phyloP scores from a whole-genome alignment of 2,888 invertebrate species.

The Acrobasis consociella region DNA sequence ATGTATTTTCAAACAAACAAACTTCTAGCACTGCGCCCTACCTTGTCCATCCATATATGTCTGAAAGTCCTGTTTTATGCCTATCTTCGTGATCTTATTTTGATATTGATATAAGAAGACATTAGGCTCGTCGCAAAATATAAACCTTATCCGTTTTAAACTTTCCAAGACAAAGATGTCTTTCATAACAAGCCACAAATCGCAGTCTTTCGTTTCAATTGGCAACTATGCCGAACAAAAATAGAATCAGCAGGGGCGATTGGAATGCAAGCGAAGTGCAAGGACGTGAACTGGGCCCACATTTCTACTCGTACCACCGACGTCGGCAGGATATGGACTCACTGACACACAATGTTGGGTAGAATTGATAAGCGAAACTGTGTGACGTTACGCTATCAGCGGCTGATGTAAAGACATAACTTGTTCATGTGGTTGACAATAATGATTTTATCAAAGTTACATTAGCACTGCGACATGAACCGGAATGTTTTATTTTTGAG shows the following conservation, averaged over 20 bases:
- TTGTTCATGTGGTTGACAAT: not conserved
- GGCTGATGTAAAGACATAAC: not conserved
- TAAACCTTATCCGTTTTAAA: not conserved
- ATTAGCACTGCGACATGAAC: not conserved
- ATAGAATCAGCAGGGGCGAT: constrained; percentile 15
- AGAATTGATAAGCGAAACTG: not conserved
- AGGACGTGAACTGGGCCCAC: constrained; percentile 13
- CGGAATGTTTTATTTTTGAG: not conserved
- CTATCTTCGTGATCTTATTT: no score
- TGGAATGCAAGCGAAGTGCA: constrained; percentile 16
- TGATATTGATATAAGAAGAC: no score
- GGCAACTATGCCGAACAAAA: constrained; percentile 17
- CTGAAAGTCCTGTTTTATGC: no score
- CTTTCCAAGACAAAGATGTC: not conserved
- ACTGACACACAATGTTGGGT: constrained; percentile 1
- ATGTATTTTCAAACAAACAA: no score
- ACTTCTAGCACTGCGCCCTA: no score
- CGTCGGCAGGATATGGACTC: not conserved
- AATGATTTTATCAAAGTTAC: not conserved
- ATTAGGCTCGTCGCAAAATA: no score
- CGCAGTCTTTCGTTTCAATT: constrained; percentile 11
- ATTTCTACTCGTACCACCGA: not conserved
- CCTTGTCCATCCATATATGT: no score
- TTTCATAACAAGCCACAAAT: not conserved
- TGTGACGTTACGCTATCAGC: not conserved